Evolutionary conservation across 2,888 invertebrate species (phyloP).

Genomic region (Tetragnatha montana): DNA sequence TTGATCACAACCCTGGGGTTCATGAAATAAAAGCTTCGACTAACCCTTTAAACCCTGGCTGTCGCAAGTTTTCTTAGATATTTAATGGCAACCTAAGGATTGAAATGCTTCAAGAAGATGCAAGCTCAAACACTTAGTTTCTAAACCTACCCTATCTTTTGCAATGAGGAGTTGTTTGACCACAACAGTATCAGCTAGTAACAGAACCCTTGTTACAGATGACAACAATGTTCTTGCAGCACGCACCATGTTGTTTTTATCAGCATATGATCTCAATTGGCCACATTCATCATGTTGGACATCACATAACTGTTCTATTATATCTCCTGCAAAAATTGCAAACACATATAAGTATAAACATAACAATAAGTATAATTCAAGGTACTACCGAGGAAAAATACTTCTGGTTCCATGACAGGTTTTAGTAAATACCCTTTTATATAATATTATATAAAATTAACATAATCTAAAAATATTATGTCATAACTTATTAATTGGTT

Average conservation of each 20-base stretch:
- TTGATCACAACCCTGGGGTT: too few relatives aligned
- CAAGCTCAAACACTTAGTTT: not conserved
- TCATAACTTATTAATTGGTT: not conserved
- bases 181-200: conserved; percentile 97
- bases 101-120: not conserved
- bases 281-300: conserved; percentile 77
- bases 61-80: too few relatives aligned
- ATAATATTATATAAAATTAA: too few relatives aligned
- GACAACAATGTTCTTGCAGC: conserved; percentile 94
- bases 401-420: not conserved
- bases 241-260: conserved; percentile 81
- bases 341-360: not conserved
- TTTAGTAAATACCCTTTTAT: not conserved
- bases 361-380: not conserved
- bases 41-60: too few relatives aligned
- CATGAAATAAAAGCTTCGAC: too few relatives aligned
- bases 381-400: not conserved
- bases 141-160: conserved; percentile 91
- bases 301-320: conserved; percentile 92
- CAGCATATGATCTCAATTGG: conserved; percentile 70
- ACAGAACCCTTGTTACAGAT: conserved; percentile 94
- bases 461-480: too few relatives aligned
- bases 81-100: too few relatives aligned
- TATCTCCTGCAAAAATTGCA: conserved; percentile 83
- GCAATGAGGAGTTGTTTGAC: conserved; percentile 96